Conservation (phyloP, 2,888 invertebrate species). For the Ichneumoninae sp. region DNA sequence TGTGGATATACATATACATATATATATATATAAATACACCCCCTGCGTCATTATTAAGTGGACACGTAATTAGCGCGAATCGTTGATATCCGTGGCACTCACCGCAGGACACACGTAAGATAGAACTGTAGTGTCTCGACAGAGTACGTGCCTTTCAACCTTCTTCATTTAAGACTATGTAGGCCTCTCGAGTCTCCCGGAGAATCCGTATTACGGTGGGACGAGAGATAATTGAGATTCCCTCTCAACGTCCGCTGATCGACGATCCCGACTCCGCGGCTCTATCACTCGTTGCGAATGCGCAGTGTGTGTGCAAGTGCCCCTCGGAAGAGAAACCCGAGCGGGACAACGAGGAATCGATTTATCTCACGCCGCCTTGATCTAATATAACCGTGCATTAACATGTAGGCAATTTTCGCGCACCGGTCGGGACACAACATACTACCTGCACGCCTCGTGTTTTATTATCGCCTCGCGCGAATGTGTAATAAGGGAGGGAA, state of each 20-base stretch:
- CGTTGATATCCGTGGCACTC: conserved; percentile 69
- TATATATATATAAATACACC: conserved; percentile 1
- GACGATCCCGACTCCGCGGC: conserved; percentile 50
- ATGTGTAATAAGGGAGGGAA: conserved; percentile 12
- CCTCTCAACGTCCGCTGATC: conserved; percentile 66
- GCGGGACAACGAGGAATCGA: conserved; percentile 63
- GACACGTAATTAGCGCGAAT: conserved; percentile 75
- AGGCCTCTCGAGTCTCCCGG: conserved; percentile 3
- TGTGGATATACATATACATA: conserved; percentile 12
- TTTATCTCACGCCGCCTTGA: conserved; percentile 60
- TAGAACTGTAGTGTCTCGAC: conserved; percentile 20
- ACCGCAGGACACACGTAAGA: conserved; percentile 12
- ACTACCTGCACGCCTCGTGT: conserved; percentile 34
- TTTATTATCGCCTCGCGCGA: conserved; percentile 17
- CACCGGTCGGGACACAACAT: conserved; percentile 43
- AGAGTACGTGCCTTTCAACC: conserved; percentile 24
- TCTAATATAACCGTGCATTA: conserved; percentile 41
- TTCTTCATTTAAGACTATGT: not conserved
- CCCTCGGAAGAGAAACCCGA: conserved; percentile 58
- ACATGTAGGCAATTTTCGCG: conserved; percentile 54
- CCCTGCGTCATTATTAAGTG: conserved; percentile 68
- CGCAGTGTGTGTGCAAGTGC: conserved; percentile 21
- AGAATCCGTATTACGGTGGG: conserved; percentile 63
- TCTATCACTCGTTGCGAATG: conserved; percentile 48
- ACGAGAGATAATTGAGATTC: conserved; percentile 70